Conservation (phyloP, 2,888 invertebrate genomes). For the Xanthostigma xanthostigma region DNA sequence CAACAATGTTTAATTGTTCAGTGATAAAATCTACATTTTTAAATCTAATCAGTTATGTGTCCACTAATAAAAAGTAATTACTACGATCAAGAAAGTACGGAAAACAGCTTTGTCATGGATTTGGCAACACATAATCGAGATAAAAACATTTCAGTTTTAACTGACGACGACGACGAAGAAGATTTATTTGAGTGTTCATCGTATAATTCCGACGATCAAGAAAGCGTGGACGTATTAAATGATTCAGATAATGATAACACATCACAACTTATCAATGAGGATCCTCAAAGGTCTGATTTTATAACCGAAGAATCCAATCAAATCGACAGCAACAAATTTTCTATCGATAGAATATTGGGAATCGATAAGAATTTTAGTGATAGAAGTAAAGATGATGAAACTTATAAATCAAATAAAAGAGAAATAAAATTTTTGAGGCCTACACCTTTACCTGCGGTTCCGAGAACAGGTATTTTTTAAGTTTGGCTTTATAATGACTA, state of each 20-base stretch:
- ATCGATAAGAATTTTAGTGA: conserved; percentile 12
- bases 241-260: conserved; percentile 14
- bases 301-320: conserved; percentile 13
- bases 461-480: conserved; percentile 10
- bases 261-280: conserved; percentile 10
- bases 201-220: conserved; percentile 18
- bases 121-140: too few species aligned
- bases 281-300: conserved; percentile 12
- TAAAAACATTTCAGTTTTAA: neutral
- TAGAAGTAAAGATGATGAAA: conserved; percentile 12
- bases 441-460: conserved; percentile 19
- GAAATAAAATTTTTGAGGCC: conserved; percentile 24
- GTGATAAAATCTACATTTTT: too few species aligned
- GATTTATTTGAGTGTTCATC: conserved; percentile 15
- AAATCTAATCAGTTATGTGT: too few species aligned
- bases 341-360: conserved; percentile 28
- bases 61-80: too few species aligned
- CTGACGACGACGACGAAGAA: conserved; percentile 12
- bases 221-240: conserved; percentile 21
- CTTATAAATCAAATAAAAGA: conserved; percentile 7
- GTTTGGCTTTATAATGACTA: too few species aligned
- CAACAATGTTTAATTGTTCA: too few species aligned
- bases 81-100: too few species aligned
- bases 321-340: conserved; percentile 23
- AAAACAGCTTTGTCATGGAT: too few species aligned